phyloP scores from a whole-genome alignment of 2,888 invertebrate genomes.

The Ceriagrion tenellum region DNA sequence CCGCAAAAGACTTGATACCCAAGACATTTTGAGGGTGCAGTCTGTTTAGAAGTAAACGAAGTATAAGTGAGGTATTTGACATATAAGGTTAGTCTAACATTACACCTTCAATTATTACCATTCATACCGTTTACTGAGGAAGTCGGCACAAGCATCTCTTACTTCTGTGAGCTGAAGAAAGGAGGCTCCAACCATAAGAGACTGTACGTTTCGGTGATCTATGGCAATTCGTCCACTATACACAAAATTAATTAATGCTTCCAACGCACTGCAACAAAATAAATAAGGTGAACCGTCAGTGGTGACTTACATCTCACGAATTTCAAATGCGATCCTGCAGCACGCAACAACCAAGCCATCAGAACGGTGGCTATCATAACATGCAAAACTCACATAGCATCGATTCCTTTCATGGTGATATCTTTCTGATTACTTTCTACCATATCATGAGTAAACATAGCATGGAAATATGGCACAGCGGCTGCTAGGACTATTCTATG shows the following conservation, averaged over 20 bases:
- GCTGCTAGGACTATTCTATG: conserved; percentile 91
- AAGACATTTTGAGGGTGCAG: conserved; percentile 90
- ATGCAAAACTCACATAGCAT: conserved; percentile 82
- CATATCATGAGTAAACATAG: conserved; percentile 95
- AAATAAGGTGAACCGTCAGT: conserved; percentile 68
- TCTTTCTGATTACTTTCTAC: conserved; percentile 90
- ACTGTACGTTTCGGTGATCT: conserved; percentile 89
- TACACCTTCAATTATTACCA: not conserved
- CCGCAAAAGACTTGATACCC: conserved; percentile 89
- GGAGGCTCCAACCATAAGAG: conserved; percentile 90
- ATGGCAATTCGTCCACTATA: conserved; percentile 90
- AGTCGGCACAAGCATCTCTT: conserved; percentile 90
- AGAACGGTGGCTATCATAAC: not conserved
- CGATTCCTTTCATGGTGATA: conserved; percentile 90
- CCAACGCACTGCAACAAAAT: conserved; percentile 83
- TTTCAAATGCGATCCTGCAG: not conserved
- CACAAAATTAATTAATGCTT: conserved; percentile 90
- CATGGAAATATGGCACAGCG: conserved; percentile 93
- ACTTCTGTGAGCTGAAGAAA: conserved; percentile 90
- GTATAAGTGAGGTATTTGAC: not conserved
- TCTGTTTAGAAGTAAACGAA: conserved; percentile 77
- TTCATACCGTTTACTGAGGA: conserved; percentile 84
- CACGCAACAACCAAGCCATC: too few relatives aligned
- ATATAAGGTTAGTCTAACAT: not conserved
- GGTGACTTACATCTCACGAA: not conserved